Evolutionary conservation across 2,113 vertebrate genomes (phyloP).

Genomic region (Laterallus jamaicensis): DNA sequence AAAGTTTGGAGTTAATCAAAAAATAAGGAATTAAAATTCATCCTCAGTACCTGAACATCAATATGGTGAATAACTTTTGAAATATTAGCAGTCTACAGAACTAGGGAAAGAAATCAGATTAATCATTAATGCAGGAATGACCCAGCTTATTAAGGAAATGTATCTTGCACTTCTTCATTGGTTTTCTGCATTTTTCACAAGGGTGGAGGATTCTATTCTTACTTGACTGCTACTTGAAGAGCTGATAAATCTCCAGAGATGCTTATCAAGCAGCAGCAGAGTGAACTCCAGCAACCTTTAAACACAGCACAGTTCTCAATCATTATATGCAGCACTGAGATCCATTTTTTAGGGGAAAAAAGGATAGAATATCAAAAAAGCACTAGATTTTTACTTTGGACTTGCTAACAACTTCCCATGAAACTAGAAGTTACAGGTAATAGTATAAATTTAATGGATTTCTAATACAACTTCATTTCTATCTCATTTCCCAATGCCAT

Average conservation of each 20-base stretch:
- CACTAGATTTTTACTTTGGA: not conserved
- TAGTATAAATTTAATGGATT: not conserved
- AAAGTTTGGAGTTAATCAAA: not conserved
- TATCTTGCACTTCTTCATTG: not conserved
- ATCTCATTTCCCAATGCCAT: not conserved
- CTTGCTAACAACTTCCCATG: not conserved
- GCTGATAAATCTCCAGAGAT: not conserved
- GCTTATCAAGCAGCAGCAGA: not conserved
- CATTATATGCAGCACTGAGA: not conserved
- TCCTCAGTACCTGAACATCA: not conserved
- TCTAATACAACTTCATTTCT: not conserved
- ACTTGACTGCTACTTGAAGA: not conserved
- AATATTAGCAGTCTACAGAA: not conserved
- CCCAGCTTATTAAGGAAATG: not conserved
- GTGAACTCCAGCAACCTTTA: not conserved
- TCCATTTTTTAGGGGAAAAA: not conserved
- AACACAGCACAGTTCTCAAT: not conserved
- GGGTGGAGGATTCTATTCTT: not conserved
- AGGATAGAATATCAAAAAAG: not conserved
- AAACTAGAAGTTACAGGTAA: not conserved
- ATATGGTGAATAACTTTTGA: not conserved
- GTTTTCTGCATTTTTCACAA: conserved; percentile 7
- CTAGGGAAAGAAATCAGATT: not conserved
- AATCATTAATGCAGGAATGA: not conserved
- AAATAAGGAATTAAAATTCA: not conserved